Conservation (phyloP, 2,113 vertebrate species). For the Epinephelus moara region DNA sequence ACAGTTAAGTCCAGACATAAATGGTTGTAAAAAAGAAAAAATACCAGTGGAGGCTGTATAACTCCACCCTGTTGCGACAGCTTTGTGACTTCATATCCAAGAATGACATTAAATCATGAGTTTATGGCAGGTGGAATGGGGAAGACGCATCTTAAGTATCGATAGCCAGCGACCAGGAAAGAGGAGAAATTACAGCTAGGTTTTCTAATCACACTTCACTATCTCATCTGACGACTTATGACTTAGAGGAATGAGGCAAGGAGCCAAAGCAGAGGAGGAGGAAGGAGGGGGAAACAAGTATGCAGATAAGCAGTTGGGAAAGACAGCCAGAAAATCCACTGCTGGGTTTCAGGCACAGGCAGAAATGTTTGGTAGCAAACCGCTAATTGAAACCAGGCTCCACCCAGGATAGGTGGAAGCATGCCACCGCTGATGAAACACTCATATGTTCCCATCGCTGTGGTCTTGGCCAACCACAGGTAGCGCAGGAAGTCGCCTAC, state of each 20-base stretch:
- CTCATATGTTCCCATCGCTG: not conserved
- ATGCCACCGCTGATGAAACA: not conserved
- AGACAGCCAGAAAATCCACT: slow-evolving; percentile 33
- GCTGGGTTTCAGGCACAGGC: slow-evolving; percentile 14
- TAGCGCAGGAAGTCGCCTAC: not conserved
- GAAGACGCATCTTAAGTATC: slow-evolving; percentile 5
- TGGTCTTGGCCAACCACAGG: slow-evolving; percentile 23
- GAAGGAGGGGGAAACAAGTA: not conserved
- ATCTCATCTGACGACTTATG: slow-evolving; percentile 66
- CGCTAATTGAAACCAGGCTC: slow-evolving; percentile 37
- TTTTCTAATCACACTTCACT: slow-evolving; percentile 57
- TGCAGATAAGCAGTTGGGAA: slow-evolving; percentile 22
- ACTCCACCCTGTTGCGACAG: not conserved
- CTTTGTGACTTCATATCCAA: not conserved
- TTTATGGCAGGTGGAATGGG: not conserved
- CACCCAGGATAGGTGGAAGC: slow-evolving; percentile 6
- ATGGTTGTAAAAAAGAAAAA: not conserved
- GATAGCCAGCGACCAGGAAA: not conserved
- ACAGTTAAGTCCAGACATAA: not conserved
- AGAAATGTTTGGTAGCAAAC: slow-evolving; percentile 22
- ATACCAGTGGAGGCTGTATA: not conserved
- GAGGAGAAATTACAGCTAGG: not conserved
- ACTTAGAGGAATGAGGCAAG: slow-evolving; percentile 66
- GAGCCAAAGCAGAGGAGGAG: slow-evolving; percentile 25
- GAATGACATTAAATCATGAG: not conserved